These are phyloP conservation scores for Pseudomyrmex pallidus DNA, from an alignment of 1,140 invertebrate species.

Conservation along the genomic window DNA sequence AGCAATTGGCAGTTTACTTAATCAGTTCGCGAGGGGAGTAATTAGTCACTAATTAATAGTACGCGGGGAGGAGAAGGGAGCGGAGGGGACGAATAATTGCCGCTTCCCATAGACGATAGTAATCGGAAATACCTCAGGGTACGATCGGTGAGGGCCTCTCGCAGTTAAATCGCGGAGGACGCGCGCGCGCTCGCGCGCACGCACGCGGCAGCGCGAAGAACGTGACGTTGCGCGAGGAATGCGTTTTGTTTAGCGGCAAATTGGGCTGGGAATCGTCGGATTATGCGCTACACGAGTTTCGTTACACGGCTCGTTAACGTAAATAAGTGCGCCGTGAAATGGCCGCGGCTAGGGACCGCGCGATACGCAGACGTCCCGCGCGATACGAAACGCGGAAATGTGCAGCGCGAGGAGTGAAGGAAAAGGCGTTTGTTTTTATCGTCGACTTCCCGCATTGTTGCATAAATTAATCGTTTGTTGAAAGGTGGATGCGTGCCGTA, in stretches of 20 bases:
- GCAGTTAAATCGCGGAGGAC: conserved; percentile 37
- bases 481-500: background rate
- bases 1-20: conserved; percentile 57
- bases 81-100: conserved; percentile 39
- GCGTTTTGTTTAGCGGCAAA: conserved; percentile 63
- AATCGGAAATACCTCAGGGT: conserved; percentile 60
- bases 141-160: conserved; percentile 29
- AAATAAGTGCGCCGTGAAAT: conserved; percentile 36
- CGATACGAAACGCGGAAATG: conserved; percentile 32
- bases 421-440: conserved; percentile 30
- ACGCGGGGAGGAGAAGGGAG: background rate
- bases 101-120: conserved; percentile 62
- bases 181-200: background rate
- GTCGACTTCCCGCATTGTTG: conserved; percentile 25
- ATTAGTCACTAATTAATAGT: conserved; percentile 72
- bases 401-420: background rate
- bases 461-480: conserved; percentile 40
- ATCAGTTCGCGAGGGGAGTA: conserved; percentile 33
- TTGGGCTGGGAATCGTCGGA: conserved; percentile 64
- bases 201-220: background rate
- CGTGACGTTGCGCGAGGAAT: conserved; percentile 33
- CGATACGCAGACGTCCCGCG: conserved; percentile 4
- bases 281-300: conserved; percentile 60
- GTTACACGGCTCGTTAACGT: conserved; percentile 59
- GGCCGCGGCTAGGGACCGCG: background rate